phyloP scores from a whole-genome alignment of 2,797 vertebrate species.

The Scyliorhinus canicula region DNA sequence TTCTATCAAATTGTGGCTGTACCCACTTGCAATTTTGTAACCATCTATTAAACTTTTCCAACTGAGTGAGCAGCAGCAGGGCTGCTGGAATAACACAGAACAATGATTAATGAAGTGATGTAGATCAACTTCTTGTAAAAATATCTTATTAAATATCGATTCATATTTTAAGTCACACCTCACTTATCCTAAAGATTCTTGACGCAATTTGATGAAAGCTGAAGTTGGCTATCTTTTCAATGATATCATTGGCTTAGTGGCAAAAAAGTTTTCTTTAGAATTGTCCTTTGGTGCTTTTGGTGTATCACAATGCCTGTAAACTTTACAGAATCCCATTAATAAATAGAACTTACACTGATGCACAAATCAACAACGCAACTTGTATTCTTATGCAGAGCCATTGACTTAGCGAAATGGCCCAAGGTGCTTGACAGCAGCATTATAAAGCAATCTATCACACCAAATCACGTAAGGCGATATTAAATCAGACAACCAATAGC shows the following conservation, averaged over 20 bases:
- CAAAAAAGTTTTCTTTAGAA: background rate
- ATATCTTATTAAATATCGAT: constrained; percentile 28
- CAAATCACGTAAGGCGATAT: no score
- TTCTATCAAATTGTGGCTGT: background rate
- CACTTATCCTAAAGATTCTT: background rate
- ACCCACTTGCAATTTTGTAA: constrained; percentile 9
- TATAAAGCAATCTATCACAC: no score
- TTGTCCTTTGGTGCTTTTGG: background rate
- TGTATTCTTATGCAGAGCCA: no score
- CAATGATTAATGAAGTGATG: constrained; percentile 26
- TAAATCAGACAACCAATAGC: no score
- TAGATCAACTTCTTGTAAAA: background rate
- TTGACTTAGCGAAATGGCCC: no score
- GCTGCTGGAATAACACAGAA: background rate
- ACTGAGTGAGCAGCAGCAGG: background rate
- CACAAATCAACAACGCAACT: no score
- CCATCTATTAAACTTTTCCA: constrained; percentile 7
- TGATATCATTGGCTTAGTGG: background rate
- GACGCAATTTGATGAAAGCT: background rate
- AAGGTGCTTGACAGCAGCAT: no score
- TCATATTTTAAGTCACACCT: background rate
- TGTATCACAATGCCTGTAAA: background rate
- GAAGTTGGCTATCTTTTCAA: background rate
- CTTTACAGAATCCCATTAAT: background rate
- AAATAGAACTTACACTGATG: background rate